A percentile compares a stretch with the other conserved stretches of the same genome.
Evolutionary conservation across 2,797 vertebrate species (phyloP).

Genomic region (Sebastes matsubarae): DNA sequence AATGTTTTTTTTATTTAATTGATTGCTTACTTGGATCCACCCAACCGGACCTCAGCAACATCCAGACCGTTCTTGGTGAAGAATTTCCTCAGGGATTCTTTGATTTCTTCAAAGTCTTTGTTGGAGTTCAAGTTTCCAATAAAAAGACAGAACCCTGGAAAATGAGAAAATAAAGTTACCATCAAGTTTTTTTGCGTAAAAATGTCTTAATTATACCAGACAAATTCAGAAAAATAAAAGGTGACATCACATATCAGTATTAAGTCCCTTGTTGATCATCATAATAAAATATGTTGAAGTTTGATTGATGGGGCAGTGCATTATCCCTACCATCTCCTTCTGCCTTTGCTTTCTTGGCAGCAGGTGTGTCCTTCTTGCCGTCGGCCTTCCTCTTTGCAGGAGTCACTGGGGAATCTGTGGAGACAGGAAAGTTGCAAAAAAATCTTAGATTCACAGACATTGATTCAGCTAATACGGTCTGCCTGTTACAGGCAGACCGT

Average conservation of each 20-base stretch:
- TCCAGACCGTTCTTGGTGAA: constrained; percentile 91
- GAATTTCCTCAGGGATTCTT: constrained; percentile 85
- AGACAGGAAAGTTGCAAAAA: not conserved
- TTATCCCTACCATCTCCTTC: constrained; percentile 82
- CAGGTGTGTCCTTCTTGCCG: constrained; percentile 85
- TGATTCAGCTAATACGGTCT: not conserved
- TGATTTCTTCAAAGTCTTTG: constrained; percentile 92
- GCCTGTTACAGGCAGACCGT: not conserved
- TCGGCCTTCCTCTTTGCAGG: constrained; percentile 93
- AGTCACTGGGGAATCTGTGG: constrained; percentile 80
- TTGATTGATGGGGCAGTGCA: fast-evolving
- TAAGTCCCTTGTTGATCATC: constrained; percentile 88
- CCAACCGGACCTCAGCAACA: constrained; percentile 88
- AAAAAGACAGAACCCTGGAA: constrained; percentile 85
- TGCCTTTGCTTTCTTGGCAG: constrained; percentile 91
- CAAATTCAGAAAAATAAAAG: constrained; percentile 49
- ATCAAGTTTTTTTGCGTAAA: fast-evolving
- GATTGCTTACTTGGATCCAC: constrained; percentile 87
- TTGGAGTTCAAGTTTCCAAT: constrained; percentile 87
- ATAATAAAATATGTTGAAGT: constrained; percentile 17
- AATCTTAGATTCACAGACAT: not conserved
- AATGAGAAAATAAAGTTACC: not conserved
- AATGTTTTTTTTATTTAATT: no score
- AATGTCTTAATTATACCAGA: fast-evolving
- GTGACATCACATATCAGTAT: constrained; percentile 84